Base-by-base conservation (phyloP, 2,888 invertebrate species). In the Reticulitermes lucifugus region DNA sequence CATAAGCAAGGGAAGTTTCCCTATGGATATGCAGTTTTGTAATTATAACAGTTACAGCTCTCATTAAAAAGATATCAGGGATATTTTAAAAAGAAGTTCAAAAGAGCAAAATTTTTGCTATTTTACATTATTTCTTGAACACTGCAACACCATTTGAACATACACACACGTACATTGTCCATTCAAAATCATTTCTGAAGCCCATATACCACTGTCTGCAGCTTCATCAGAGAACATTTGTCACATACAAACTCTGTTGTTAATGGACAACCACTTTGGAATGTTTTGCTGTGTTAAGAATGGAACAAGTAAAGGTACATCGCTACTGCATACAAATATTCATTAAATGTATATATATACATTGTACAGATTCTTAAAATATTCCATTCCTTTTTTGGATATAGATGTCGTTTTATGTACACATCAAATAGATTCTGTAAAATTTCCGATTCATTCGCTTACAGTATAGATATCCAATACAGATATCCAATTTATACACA, bases 71-170 rank as follows among this genome's bases (percentile, higher is more conserved):
- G 41, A 73, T 73, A 41, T 9, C 22, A 41, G 41, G 41, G 21
- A 73, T 73, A 25, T 65, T 65, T 35, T 41, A 73, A 73, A 41
- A 73, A 18, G 35, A 41, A 73, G 18, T 73, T 65, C n/a, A 25
- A 73, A 29, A 29, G 41, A 60, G 60, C 21, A 6, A 80, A 65
- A 81, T n/a, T 43, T 41, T 70, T 81, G 29, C 21, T 35, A 80
- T 29, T 46, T 80, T 80, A 80, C 80, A 80, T 60, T n/a, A 75
- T 75, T 75, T 71, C 59, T 59, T 83, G 73, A 84, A 84, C 84
- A 79, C 79, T 77, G 79, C 84, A 84, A 75, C 59, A 73, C 55
- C 84, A 60, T 25, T 79, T 77, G 79, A 79, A 84, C 84, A 84
- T 51, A 55, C 51, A 6, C n/a, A 4, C n/a, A 65, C 1, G 10